These are phyloP conservation scores for Chymomyza procnemis DNA, from an alignment of 2,888 invertebrate genomes.

Conservation along the genomic window DNA sequence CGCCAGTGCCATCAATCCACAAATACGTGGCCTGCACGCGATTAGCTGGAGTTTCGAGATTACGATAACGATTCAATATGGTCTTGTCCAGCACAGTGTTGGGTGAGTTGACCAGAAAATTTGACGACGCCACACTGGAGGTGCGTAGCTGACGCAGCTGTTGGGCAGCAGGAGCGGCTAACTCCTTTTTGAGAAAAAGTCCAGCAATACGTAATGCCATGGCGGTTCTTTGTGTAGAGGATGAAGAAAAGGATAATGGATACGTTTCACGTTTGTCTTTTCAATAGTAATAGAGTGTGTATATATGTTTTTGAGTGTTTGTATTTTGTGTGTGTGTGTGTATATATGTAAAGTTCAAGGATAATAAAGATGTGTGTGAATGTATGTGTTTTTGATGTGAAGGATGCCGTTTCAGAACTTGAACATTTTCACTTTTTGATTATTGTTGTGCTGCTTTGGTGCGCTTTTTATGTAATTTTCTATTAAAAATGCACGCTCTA, in stretches of 20 bases:
- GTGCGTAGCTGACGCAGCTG: conserved; percentile 62
- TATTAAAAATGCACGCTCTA: background rate
- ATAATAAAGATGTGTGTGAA: conserved; percentile 32
- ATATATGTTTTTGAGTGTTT: conserved; percentile 14
- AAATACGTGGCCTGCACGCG: conserved; percentile 83
- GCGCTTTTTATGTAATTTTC: conserved; percentile 13
- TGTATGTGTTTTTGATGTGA: conserved; percentile 24
- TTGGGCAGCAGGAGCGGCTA: conserved; percentile 46
- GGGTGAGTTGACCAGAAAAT: conserved; percentile 82
- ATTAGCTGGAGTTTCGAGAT: conserved; percentile 81
- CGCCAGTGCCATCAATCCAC: conserved; percentile 88
- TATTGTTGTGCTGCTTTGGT: conserved; percentile 18
- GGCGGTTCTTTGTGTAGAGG: conserved; percentile 23
- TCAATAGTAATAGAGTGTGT: background rate
- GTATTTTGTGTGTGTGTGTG: conserved; percentile 16
- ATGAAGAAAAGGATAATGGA: conserved; percentile 38
- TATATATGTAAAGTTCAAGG: conserved; percentile 44
- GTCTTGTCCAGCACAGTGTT: conserved; percentile 89
- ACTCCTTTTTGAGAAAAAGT: conserved; percentile 73
- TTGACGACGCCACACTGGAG: conserved; percentile 31
- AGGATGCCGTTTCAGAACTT: conserved; percentile 36
- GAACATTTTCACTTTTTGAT: conserved; percentile 29
- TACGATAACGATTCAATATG: conserved; percentile 85
- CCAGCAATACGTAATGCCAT: conserved; percentile 77
- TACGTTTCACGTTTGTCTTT: conserved; percentile 14